Evolutionary conservation across 1,140 invertebrate species (phyloP).

Genomic region (Rhagoletis zephyria): DNA sequence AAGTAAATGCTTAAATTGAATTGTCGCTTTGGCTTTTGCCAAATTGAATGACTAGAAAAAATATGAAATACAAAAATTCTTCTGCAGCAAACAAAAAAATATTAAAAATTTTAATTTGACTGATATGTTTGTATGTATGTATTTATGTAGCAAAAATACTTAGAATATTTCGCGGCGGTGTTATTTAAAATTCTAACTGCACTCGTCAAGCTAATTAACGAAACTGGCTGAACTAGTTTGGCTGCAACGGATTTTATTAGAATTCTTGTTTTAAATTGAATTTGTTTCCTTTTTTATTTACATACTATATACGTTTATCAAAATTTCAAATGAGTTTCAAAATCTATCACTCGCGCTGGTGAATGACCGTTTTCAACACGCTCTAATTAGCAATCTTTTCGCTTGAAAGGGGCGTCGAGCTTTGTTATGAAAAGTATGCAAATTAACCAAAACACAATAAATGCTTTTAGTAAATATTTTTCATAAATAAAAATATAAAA

Average conservation of each 20-base stretch:
- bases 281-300: neutral
- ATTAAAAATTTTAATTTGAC: no score
- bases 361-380: conserved; percentile 13
- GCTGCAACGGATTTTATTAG: neutral
- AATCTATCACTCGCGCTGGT: neutral
- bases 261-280: neutral
- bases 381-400: conserved; percentile 13
- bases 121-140: no score
- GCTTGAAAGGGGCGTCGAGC: neutral
- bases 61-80: no score
- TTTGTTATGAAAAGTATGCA: neutral
- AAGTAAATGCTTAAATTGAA: conserved; percentile 43
- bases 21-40: conserved; percentile 15
- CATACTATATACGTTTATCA: neutral
- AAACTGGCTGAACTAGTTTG: conserved; percentile 26
- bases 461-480: no score
- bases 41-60: conserved; percentile 1
- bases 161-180: neutral
- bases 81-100: no score
- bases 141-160: neutral
- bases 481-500: no score
- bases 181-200: conserved; percentile 40
- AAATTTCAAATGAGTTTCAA: neutral
- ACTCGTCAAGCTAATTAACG: conserved; percentile 34
- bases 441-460: neutral